Evolutionary conservation across 2,888 invertebrate genomes (phyloP).

Genomic region (Seira ritae): DNA sequence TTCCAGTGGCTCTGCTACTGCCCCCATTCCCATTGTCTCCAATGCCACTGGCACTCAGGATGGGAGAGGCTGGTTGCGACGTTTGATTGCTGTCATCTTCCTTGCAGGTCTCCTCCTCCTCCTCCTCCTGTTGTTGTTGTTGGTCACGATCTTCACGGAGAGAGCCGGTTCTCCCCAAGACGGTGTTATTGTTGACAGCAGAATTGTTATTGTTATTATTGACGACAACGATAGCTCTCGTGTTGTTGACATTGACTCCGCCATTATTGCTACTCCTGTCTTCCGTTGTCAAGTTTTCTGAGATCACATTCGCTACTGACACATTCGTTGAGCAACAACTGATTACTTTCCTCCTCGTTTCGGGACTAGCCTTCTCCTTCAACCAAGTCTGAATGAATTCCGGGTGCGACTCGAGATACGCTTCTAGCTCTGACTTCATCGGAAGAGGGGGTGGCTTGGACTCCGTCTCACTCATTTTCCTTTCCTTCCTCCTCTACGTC

Average conservation of each 20-base stretch:
- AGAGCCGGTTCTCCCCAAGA: conserved; percentile 21
- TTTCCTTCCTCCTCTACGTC: conserved; percentile 6
- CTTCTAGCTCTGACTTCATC: conserved; percentile 64
- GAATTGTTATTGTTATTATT: conserved; percentile 60
- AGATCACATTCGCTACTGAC: conserved; percentile 16
- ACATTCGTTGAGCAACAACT: conserved; percentile 50
- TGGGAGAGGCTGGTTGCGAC: neutral
- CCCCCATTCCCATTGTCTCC: neutral
- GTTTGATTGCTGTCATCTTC: neutral
- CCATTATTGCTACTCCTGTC: conserved; percentile 40
- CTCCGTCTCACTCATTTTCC: conserved; percentile 54
- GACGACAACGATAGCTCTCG: conserved; percentile 36
- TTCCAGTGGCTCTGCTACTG: neutral
- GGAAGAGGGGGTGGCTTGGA: conserved; percentile 36
- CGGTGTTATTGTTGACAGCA: conserved; percentile 51
- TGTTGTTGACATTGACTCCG: conserved; percentile 32
- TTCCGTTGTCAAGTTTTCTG: conserved; percentile 23
- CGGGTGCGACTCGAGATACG: conserved; percentile 80
- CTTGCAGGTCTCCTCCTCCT: conserved; percentile 18
- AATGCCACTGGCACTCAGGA: neutral
- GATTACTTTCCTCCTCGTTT: conserved; percentile 77
- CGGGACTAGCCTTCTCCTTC: conserved; percentile 84
- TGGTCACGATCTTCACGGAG: conserved; percentile 35
- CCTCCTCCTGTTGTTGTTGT: conserved; percentile 32
- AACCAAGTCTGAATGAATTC: conserved; percentile 84